Evolutionary conservation across 2,888 invertebrate genomes (phyloP).

Genomic region (Torymus texanus): DNA sequence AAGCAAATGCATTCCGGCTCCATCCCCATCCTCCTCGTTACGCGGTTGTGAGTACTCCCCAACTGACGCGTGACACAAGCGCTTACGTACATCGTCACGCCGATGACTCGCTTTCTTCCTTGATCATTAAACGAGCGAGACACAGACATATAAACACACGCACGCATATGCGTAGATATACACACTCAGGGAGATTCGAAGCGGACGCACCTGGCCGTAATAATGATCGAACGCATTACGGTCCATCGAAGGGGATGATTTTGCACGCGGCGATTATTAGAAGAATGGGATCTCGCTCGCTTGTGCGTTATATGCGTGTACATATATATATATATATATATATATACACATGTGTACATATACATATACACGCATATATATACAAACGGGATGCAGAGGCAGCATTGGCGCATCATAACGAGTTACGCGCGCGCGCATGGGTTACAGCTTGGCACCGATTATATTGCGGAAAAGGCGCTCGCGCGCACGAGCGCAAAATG

Average conservation of each 20-base stretch:
- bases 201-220: conserved; percentile 29
- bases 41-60: neutral
- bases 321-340: too few relatives aligned
- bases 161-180: too few relatives aligned
- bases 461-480: conserved; percentile 37
- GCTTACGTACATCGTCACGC: neutral
- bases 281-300: conserved; percentile 40
- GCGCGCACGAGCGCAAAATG: conserved; percentile 20
- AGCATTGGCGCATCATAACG: conserved; percentile 18
- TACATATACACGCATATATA: too few relatives aligned
- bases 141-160: too few relatives aligned
- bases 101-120: conserved; percentile 30
- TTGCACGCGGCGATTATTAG: conserved; percentile 26
- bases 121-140: neutral
- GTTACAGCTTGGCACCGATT: conserved; percentile 27
- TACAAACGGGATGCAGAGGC: neutral
- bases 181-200: too few relatives aligned
- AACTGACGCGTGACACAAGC: neutral
- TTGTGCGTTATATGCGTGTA: neutral
- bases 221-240: conserved; percentile 47
- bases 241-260: conserved; percentile 25
- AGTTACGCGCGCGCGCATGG: conserved; percentile 8
- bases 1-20: neutral
- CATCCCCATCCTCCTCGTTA: neutral
- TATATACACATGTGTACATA: too few relatives aligned